Conservation (phyloP, 2,888 invertebrate genomes). For the Lithophane socia region DNA sequence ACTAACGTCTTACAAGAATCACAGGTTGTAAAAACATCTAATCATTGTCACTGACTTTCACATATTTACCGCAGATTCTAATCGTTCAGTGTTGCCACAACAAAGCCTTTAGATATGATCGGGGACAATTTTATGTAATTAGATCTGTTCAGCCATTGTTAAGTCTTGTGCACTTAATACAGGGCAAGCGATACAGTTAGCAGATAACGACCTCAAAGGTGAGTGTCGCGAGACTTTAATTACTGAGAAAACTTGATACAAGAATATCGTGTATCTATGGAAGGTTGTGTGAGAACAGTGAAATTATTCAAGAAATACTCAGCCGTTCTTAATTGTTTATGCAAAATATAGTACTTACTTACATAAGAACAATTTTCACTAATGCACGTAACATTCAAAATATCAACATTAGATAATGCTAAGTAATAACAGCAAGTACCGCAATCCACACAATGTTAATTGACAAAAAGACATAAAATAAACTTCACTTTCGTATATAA, state of each 20-base stretch:
- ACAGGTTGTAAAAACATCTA: slow-evolving; percentile 30
- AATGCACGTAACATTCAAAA: slow-evolving; percentile 26
- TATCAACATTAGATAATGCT: slow-evolving; percentile 41
- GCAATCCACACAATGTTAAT: slow-evolving; percentile 33
- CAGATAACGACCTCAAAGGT: slow-evolving; percentile 56
- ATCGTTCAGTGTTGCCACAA: slow-evolving; percentile 62
- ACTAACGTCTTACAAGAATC: slow-evolving; percentile 10
- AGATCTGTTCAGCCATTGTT: slow-evolving; percentile 63
- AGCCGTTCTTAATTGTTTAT: slow-evolving; percentile 18
- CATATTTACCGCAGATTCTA: slow-evolving; percentile 57
- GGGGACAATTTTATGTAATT: slow-evolving; percentile 67
- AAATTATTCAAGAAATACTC: slow-evolving; percentile 27
- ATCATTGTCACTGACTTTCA: slow-evolving; percentile 62
- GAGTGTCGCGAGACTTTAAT: slow-evolving; percentile 60
- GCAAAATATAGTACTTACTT: slow-evolving; percentile 28
- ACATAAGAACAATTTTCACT: slow-evolving; percentile 12
- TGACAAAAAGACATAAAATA: slow-evolving; percentile 39
- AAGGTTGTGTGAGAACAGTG: slow-evolving; percentile 31
- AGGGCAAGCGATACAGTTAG: slow-evolving; percentile 48
- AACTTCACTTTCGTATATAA: slow-evolving; percentile 58
- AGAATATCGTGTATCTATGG: slow-evolving; percentile 12
- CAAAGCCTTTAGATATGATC: slow-evolving; percentile 66
- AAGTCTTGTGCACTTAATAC: slow-evolving; percentile 47
- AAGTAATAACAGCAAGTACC: slow-evolving; percentile 36
- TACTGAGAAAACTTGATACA: slow-evolving; percentile 48